Conservation (phyloP, 2,113 vertebrate genomes). For the Catharus fuscescens region DNA sequence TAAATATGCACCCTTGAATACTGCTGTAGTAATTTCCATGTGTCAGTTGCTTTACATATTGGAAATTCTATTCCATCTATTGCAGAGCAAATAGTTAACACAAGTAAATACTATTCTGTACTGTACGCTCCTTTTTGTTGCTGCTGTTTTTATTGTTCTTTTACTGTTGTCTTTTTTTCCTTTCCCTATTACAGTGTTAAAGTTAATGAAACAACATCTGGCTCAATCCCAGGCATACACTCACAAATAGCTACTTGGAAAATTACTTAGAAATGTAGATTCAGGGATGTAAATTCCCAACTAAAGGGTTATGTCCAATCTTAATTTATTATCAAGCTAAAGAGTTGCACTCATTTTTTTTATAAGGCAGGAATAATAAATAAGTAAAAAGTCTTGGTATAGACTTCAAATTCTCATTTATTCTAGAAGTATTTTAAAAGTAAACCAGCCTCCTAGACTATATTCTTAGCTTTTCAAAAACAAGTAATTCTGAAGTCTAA, state of each 20-base stretch:
- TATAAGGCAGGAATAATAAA: not conserved
- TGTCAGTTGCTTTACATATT: not conserved
- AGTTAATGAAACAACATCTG: not conserved
- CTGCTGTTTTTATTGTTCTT: not conserved
- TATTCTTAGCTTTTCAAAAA: not conserved
- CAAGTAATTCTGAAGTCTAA: not conserved
- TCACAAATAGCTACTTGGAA: slow-evolving; percentile 32
- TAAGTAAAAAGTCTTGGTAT: not conserved
- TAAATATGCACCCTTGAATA: not conserved
- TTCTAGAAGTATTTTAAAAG: not conserved
- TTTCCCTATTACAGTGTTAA: not conserved
- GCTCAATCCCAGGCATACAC: not conserved
- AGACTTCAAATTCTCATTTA: not conserved
- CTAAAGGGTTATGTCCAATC: not conserved
- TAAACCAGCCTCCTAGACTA: not conserved
- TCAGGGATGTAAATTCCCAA: not conserved
- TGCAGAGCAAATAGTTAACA: not conserved
- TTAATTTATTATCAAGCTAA: not conserved
- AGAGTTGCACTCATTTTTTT: not conserved
- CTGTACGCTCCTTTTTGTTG: not conserved
- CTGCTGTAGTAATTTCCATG: not conserved
- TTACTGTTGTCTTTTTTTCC: not conserved
- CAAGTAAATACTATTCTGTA: not conserved
- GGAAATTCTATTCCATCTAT: not conserved
- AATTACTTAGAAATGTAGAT: slow-evolving; percentile 2